Base-by-base conservation (phyloP, 1,140 invertebrate species). In the Medauroidea extradentata region DNA sequence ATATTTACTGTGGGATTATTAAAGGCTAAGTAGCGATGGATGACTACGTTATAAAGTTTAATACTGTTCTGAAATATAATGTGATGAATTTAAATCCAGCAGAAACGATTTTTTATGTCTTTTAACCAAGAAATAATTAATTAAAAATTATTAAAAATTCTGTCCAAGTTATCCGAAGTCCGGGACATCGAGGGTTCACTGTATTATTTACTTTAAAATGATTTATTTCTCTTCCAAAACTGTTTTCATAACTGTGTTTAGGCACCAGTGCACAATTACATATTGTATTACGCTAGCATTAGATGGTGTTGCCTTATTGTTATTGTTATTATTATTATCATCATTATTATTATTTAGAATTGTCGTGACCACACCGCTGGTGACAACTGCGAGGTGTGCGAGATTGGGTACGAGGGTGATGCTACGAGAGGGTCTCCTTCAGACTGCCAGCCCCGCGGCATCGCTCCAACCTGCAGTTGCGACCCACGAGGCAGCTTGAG, bases 361-460 rank as follows among this genome's bases (percentile, higher is more conserved):
- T 99, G 96, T 66, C 78, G 78, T 53, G 84, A 96, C 69, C 89
- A 94, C 65, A 96, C 93, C 2, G 84, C 80, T 24, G 95, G 95
- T n/a, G 80, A 85, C 0, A 83, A 81, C 61, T 98, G 96, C 73
- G 90, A 97, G 5, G 55, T 77, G 1, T 99, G 96, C 71, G 81
- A 85, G 29, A 72, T 79, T 2, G 94, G 94, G 3, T 98, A 86
- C 69, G 71, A 69, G 50, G 84, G 80, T 5, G 81, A 86, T 71
- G 80, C 84, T 5, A 81, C 69, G 0, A 71, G 70, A 41, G 80
- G 77, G 62, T 72, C 71, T n/a, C 74, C 78, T 57, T 29, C 72
- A 63, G 76, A 67, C 57, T 84, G 81, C 43, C 70, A 71, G 55
- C 65, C 59, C 19, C 43, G 34, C 57, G 46, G 44, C 21, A 62